Percentiles rank a stretch among this genome's conserved stretches.
phyloP scores from a whole-genome alignment of 2,113 vertebrate genomes.

The Chrysemys picta region DNA sequence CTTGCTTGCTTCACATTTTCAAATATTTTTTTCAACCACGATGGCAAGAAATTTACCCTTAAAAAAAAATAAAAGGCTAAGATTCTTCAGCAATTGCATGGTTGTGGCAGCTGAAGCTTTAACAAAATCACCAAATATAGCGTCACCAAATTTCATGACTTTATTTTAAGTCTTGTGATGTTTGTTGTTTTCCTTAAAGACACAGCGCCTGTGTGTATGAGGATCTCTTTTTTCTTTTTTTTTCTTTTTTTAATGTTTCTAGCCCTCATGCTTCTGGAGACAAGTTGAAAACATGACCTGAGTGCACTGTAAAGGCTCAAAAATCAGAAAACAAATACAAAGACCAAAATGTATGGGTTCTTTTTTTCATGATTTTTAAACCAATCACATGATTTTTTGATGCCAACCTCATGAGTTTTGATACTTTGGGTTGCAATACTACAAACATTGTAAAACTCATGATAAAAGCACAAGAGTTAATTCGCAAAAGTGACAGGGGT shows the following conservation, averaged over 20 bases:
- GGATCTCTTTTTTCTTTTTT: too few species aligned
- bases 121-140: neutral
- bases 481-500: neutral
- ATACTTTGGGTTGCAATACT: neutral
- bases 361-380: neutral
- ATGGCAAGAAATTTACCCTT: neutral
- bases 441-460: neutral
- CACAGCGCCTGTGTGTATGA: neutral
- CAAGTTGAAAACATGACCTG: neutral
- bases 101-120: neutral
- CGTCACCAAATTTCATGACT: neutral
- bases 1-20: neutral
- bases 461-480: neutral
- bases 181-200: neutral
- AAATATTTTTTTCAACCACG: neutral
- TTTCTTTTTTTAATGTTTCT: neutral
- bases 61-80: neutral
- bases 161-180: neutral
- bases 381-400: neutral
- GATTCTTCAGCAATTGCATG: neutral
- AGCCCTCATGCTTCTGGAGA: neutral
- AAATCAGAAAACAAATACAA: neutral
- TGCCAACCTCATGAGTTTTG: neutral
- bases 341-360: neutral
- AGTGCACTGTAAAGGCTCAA: neutral